Evolutionary conservation across 2,797 vertebrate genomes (phyloP).

Genomic region (Scomberomorus guttatus): DNA sequence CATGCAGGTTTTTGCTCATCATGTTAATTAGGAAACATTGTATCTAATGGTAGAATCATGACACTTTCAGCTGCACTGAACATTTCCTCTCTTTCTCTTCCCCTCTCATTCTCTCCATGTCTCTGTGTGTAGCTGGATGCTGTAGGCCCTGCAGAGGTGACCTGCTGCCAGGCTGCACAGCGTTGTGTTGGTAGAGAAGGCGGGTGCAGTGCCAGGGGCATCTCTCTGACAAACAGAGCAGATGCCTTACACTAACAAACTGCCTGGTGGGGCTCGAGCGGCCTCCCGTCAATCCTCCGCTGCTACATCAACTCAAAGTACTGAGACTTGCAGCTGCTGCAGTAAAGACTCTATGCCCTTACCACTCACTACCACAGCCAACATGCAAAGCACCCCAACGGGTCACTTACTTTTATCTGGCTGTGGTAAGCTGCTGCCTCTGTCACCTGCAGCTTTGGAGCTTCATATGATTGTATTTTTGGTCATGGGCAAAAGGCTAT

Average conservation of each 20-base stretch:
- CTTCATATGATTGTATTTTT: constrained; percentile 54
- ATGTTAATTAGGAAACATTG: constrained; percentile 32
- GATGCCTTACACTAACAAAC: constrained; percentile 90
- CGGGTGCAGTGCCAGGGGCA: constrained; percentile 75
- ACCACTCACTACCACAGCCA: constrained; percentile 68
- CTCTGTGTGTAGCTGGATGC: constrained; percentile 59
- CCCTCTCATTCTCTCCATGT: constrained; percentile 13
- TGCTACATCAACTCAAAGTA: constrained; percentile 79
- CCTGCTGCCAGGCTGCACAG: constrained; percentile 70
- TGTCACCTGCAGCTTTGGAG: constrained; percentile 60
- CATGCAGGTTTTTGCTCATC: not conserved
- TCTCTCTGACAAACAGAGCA: constrained; percentile 86
- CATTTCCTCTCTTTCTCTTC: constrained; percentile 25
- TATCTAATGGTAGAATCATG: constrained; percentile 20
- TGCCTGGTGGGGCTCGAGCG: constrained; percentile 69
- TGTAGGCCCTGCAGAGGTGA: constrained; percentile 67
- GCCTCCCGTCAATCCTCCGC: constrained; percentile 75
- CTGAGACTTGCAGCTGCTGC: constrained; percentile 77
- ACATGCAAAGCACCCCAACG: constrained; percentile 59
- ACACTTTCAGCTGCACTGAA: constrained; percentile 22
- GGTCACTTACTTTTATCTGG: constrained; percentile 54
- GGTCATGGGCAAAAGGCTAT: constrained; percentile 45
- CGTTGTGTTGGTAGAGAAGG: constrained; percentile 60
- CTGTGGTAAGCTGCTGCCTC: constrained; percentile 47
- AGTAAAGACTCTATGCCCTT: constrained; percentile 67